Percentiles rank a stretch among this genome's conserved stretches.
phyloP scores from a whole-genome alignment of 2,113 vertebrate genomes.

The Eretmochelys imbricata region DNA sequence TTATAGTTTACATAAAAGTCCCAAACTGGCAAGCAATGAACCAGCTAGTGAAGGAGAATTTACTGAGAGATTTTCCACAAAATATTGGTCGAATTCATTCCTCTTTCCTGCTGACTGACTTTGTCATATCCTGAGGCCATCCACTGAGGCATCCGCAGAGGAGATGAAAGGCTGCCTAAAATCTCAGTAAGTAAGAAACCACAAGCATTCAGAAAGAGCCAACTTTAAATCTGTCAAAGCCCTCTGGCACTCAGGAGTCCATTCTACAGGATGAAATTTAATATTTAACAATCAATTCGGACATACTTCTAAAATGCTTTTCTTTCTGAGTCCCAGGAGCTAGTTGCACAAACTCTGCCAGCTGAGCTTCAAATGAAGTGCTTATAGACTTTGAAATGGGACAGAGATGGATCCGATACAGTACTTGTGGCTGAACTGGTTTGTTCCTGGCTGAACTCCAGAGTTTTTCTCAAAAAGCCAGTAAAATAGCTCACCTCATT shows the following conservation, averaged over 20 bases:
- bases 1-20: background rate
- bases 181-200: conserved; percentile 1
- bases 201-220: background rate
- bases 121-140: conserved; percentile 26
- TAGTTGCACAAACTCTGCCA: background rate
- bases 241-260: background rate
- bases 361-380: background rate
- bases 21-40: background rate
- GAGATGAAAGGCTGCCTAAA: conserved; percentile 38
- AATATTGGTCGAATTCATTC: conserved; percentile 20
- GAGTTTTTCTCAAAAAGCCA: background rate
- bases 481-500: background rate
- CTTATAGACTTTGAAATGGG: conserved; percentile 28
- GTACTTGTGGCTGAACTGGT: background rate
- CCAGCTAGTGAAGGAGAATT: background rate
- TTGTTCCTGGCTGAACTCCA: background rate
- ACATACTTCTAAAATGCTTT: conserved; percentile 1
- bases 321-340: background rate
- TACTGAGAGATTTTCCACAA: conserved; percentile 22
- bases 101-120: conserved; percentile 12
- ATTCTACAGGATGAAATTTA: conserved; percentile 1
- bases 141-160: background rate
- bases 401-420: background rate
- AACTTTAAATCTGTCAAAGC: conserved; percentile 33
- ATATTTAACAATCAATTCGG: conserved; percentile 29